Percentiles rank a stretch among this genome's conserved stretches.
Evolutionary conservation across 2,888 invertebrate species (phyloP).

Genomic region (Blomia tropicalis): DNA sequence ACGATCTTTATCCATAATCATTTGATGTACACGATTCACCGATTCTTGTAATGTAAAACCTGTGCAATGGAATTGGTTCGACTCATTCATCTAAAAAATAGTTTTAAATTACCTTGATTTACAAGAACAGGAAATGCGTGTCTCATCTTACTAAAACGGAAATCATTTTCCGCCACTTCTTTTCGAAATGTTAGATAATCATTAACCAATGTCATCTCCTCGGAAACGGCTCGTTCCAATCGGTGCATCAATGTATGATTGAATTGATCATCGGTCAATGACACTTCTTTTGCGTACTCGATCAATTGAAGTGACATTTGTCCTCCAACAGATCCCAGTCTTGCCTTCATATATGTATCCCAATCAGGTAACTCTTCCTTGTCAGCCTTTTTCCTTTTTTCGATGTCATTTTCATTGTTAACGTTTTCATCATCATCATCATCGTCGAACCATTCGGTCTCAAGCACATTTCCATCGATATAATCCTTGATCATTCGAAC

Average conservation of each 20-base stretch:
- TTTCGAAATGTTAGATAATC: conserved; percentile 18
- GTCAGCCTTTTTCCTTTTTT: not conserved
- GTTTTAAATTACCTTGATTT: not conserved
- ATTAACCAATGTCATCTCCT: conserved; percentile 18
- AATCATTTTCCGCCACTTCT: conserved; percentile 12
- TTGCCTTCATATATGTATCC: conserved; percentile 18
- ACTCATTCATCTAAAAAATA: not conserved
- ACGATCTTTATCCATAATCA: conserved; percentile 7
- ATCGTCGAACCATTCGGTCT: not conserved
- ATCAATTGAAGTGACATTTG: conserved; percentile 17
- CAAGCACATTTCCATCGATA: conserved; percentile 6
- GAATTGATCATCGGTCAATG: conserved; percentile 1
- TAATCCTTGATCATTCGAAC: conserved; percentile 14
- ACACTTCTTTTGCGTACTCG: conserved; percentile 14
- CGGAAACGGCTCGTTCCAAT: conserved; percentile 6
- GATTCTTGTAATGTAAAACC: conserved; percentile 16
- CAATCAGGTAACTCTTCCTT: not conserved
- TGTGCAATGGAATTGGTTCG: not conserved
- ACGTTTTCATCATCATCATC: not conserved
- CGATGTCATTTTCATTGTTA: not conserved
- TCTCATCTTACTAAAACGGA: conserved; percentile 2
- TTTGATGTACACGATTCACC: conserved; percentile 14
- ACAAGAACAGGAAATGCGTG: conserved; percentile 11
- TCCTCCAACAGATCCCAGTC: conserved; percentile 18
- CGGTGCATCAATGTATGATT: conserved; percentile 10